Percentiles rank a stretch among this genome's conserved stretches.
These are phyloP conservation scores for Sebastes reedi DNA, from an alignment of 2,797 vertebrate species.

Conservation along the genomic window DNA sequence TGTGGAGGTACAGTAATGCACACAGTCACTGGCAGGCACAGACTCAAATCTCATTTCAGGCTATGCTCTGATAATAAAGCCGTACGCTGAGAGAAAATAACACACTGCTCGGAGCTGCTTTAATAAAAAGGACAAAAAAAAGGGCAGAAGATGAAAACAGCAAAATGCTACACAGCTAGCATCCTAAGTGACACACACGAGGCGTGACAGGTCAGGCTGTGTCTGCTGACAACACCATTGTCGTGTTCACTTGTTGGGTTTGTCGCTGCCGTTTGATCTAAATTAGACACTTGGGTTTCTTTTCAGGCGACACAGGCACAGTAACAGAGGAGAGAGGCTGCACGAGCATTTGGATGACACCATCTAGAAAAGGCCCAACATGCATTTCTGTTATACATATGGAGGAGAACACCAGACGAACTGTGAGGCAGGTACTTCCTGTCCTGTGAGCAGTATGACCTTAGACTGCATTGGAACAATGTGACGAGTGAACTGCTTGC, in stretches of 20 bases:
- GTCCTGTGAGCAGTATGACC: conserved; percentile 51
- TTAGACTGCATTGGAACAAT: conserved; percentile 49
- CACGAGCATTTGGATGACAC: conserved; percentile 65
- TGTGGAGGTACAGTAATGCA: conserved; percentile 78
- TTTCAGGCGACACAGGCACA: conserved; percentile 65
- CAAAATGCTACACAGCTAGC: not conserved
- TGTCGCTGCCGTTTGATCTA: conserved; percentile 40
- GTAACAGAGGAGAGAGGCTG: conserved; percentile 67
- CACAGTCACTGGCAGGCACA: conserved; percentile 7
- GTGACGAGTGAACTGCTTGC: conserved; percentile 54
- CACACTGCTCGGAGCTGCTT: conserved; percentile 4
- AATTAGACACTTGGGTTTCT: conserved; percentile 33
- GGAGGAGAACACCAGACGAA: conserved; percentile 23
- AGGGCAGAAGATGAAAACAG: conserved; percentile 22
- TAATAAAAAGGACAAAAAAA: not conserved
- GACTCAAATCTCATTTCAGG: conserved; percentile 56
- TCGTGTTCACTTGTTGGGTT: conserved; percentile 22
- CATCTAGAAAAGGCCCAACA: conserved; percentile 45
- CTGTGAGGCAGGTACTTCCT: conserved; percentile 23
- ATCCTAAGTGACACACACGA: conserved; percentile 24
- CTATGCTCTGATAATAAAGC: conserved; percentile 38
- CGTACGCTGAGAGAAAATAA: conserved; percentile 17
- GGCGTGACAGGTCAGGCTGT: conserved; percentile 25
- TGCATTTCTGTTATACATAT: not conserved
- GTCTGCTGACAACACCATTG: conserved; percentile 48